These are phyloP conservation scores for Philereme vetulata DNA, from an alignment of 2,888 invertebrate species.

Conservation along the genomic window DNA sequence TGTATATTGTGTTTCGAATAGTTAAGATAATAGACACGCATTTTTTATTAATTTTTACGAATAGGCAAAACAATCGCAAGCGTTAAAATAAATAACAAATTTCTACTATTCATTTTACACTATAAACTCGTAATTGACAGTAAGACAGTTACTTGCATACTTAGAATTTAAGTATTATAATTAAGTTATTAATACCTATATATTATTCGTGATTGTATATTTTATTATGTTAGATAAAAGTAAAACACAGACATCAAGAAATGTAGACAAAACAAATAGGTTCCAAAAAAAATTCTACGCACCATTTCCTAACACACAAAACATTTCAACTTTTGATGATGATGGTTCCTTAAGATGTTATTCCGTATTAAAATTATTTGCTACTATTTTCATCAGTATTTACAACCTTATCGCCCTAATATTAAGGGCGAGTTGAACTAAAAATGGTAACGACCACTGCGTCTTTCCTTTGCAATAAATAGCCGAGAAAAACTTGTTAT, in stretches of 20 bases:
- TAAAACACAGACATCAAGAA: constrained; percentile 5
- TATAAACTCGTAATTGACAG: constrained; percentile 39
- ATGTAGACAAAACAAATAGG: background rate
- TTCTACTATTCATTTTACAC: constrained; percentile 21
- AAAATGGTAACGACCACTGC: constrained; percentile 14
- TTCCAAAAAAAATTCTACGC: background rate
- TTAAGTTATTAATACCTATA: constrained; percentile 5
- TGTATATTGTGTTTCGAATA: background rate
- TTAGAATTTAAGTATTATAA: constrained; percentile 4
- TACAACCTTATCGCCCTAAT: constrained; percentile 17
- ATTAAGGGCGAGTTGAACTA: constrained; percentile 10
- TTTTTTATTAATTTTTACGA: constrained; percentile 12
- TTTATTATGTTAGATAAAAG: constrained; percentile 4
- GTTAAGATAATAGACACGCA: constrained; percentile 1
- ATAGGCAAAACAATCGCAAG: constrained; percentile 16
- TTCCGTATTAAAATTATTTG: constrained; percentile 11
- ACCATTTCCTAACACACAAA: constrained; percentile 3
- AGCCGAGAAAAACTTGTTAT: constrained; percentile 5
- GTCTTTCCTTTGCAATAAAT: constrained; percentile 12
- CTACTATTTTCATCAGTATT: constrained; percentile 28
- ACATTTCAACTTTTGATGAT: constrained; percentile 4
- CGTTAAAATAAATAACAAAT: constrained; percentile 13
- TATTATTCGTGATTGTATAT: constrained; percentile 13
- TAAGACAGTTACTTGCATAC: constrained; percentile 28
- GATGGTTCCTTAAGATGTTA: constrained; percentile 12